phyloP scores from a whole-genome alignment of 1,140 invertebrate species.

The Zaprionus capensis region DNA sequence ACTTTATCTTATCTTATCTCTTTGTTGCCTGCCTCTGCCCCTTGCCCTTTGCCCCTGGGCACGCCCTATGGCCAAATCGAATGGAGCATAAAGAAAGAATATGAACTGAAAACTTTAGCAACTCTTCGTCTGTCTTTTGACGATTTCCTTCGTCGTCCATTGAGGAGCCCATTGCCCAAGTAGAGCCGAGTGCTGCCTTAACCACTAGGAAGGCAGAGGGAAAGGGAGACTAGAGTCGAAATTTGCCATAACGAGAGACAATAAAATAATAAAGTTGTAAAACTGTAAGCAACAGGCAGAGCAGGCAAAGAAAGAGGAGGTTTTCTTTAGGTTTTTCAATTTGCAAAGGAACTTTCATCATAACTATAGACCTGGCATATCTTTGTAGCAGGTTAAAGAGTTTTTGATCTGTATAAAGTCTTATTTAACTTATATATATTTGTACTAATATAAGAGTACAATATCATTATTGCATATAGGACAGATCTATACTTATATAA shows the following conservation, averaged over 20 bases:
- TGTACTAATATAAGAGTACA: no score
- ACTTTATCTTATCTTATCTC: conserved; percentile 67
- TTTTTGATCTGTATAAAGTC: not conserved
- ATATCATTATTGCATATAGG: no score
- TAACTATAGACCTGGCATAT: not conserved
- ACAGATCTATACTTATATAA: no score
- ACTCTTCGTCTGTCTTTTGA: conserved; percentile 47
- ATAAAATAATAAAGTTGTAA: conserved; percentile 15
- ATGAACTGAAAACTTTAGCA: conserved; percentile 70
- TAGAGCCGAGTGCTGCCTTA: conserved; percentile 41
- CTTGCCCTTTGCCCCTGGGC: not conserved
- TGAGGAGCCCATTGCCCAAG: conserved; percentile 44
- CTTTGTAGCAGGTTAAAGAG: no score
- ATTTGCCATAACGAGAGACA: not conserved
- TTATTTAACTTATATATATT: not conserved
- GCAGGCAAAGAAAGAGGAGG: not conserved
- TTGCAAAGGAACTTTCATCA: not conserved
- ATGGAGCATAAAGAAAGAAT: conserved; percentile 62
- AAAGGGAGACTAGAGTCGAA: not conserved
- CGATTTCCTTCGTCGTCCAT: conserved; percentile 58
- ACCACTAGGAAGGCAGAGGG: not conserved
- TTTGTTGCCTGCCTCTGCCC: conserved; percentile 40
- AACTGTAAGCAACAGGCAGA: not conserved
- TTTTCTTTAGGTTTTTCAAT: not conserved
- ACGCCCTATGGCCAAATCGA: conserved; percentile 23